Evolutionary conservation across 92 coral and sea anemone species (phyloP), one percentile per base, ranked within the genome.

Genomic region (Ricordea florida): DNA sequence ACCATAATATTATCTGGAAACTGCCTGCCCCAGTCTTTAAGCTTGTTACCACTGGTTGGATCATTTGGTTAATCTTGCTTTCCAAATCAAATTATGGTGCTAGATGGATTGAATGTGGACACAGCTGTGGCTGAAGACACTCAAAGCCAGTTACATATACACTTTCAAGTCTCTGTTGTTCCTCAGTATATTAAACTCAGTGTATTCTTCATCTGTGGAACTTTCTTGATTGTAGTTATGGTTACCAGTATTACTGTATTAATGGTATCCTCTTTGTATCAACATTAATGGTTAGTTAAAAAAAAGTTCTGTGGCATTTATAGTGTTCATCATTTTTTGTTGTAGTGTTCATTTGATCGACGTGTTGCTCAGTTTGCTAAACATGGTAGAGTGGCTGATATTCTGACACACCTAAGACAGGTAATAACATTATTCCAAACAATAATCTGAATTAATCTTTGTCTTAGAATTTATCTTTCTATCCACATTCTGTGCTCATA

Each of bases 281-380:
- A 50, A 8, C 20, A 50, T 17, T 13, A 8, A 50, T 13, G 58
- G 18, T 8, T 7, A 14, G 8, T 8, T 14, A 8, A 17, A 13
- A 9, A 14, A 9, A 50, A 9, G 5, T 17, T 29, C 4, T 24
- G 65, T 13, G 4, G 10, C 8, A 44, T n/a, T n/a, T 15, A 5
- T 22, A 7, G 17, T 52, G 8, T 55, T 1, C 16, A 6, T 25
- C 30, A 32, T 34, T 0, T 57, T 56, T 71, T 49, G 28, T 26
- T 62, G 1, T 50, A 94, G 98, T 94, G 97, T 51, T 89, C 93
- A 8, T 93, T 92, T 51, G 82, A 77, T 29, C 68, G 81, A 64
- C 62, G 97, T 75, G 97, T 94, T 15, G 87, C 91, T 9, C 91
- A 94, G 81, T 94, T 94, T 80, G 93, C 98, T 7, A 87, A 92